Percentiles rank a stretch among this genome's conserved stretches.
phyloP scores from a whole-genome alignment of 1,140 invertebrate species.

The Halesus radiatus region DNA sequence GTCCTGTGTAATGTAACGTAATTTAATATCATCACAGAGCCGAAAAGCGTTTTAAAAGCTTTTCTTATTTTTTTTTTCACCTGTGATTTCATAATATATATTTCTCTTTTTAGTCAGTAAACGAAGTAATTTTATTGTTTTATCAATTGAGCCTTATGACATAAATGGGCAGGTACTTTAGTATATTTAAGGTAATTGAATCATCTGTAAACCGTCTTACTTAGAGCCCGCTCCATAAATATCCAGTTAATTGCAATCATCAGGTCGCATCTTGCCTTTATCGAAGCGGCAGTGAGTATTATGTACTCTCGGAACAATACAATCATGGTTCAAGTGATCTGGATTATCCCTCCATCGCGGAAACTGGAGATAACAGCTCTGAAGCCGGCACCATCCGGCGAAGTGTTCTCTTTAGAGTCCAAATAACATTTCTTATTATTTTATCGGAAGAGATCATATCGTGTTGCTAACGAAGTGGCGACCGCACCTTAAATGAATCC shows the following conservation, averaged over 20 bases:
- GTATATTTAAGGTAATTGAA: too few species aligned
- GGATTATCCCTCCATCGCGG: conserved; percentile 19
- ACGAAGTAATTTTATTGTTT: too few species aligned
- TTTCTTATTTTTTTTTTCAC: too few species aligned
- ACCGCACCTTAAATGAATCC: conserved; percentile 52
- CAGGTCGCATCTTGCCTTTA: background rate
- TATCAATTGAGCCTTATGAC: too few species aligned
- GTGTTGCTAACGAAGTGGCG: conserved; percentile 53
- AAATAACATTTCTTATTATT: conserved; percentile 51
- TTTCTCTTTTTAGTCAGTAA: too few species aligned
- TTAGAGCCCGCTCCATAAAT: background rate
- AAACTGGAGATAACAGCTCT: background rate
- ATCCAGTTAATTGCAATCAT: conserved; percentile 10
- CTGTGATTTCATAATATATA: too few species aligned
- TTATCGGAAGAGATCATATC: conserved; percentile 50
- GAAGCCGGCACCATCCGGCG: background rate
- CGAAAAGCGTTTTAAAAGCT: too few species aligned
- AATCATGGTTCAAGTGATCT: conserved; percentile 11
- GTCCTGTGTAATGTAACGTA: too few species aligned
- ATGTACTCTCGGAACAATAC: conserved; percentile 4
- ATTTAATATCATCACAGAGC: too few species aligned
- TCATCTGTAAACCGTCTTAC: too few species aligned
- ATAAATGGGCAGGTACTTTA: too few species aligned
- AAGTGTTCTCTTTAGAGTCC: conserved; percentile 14
- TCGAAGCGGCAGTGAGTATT: background rate